phyloP scores from a whole-genome alignment of 2,113 vertebrate genomes.

The Scomber scombrus region DNA sequence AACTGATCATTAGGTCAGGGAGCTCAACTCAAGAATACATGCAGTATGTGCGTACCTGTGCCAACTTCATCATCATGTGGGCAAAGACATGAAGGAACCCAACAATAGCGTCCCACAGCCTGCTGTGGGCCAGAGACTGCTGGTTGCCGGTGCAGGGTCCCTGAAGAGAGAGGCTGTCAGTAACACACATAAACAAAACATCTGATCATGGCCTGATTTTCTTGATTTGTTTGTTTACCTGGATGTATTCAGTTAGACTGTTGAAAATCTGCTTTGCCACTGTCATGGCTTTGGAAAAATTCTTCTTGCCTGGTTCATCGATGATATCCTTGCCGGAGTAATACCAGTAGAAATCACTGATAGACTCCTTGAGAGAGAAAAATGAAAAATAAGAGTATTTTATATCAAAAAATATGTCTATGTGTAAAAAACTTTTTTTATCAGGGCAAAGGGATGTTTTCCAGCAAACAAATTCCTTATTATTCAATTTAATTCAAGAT shows the following conservation, averaged over 20 bases:
- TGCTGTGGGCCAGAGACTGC: conserved; percentile 95
- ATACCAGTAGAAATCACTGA: conserved; percentile 99
- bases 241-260: conserved; percentile 96
- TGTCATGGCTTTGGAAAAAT: conserved; percentile 97
- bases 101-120: conserved; percentile 96
- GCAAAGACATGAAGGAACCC: conserved; percentile 98
- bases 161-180: conserved; percentile 69
- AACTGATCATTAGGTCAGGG: background rate
- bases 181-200: conserved; percentile 27
- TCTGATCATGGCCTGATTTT: background rate
- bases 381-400: background rate
- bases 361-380: conserved; percentile 89
- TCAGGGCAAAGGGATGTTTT: background rate
- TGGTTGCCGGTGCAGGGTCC: conserved; percentile 97
- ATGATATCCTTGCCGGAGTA: conserved; percentile 96
- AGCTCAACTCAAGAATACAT: conserved; percentile 6
- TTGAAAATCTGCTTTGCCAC: conserved; percentile 98
- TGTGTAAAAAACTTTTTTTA: background rate
- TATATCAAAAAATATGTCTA: background rate
- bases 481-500: conserved; percentile 2
- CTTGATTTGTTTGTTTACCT: conserved; percentile 81
- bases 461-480: background rate
- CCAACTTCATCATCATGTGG: conserved; percentile 99
- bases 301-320: conserved; percentile 95
- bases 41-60: conserved; percentile 86